Evolutionary conservation across 2,888 invertebrate species (phyloP), one percentile per base, ranked within the genome.

Genomic region (Parnassius apollo): DNA sequence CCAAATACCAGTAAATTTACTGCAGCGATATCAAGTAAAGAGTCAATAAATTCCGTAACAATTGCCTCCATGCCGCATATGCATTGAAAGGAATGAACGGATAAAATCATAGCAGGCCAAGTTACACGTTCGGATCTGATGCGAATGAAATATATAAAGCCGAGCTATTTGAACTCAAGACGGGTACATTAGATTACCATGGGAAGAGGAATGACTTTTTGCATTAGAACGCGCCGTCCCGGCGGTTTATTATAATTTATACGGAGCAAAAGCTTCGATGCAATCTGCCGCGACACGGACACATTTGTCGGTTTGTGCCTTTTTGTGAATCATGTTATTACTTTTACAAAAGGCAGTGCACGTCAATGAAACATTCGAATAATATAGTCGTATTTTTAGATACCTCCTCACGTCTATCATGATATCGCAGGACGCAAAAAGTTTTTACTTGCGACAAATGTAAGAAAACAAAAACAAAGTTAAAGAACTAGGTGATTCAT

Each of bases 221-320:
- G 73, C 67, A 55, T 63, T 57, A 61, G 62, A 63, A 65, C 68
- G 70, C 69, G 69, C 68, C 65, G 68, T 68, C 58, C 61, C 65
- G 65, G 66, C 55, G 59, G 65, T 65, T 61, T 54, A 62, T 64
- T 71, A 71, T 71, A 69, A 67, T 66, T 68, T 65, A 70, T 71
- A 68, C 63, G 59, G 65, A 68, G 68, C 71, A 69, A 71, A 70
- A 68, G 66, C 58, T 68, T 56, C 62, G 68, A 74, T 65, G 71
- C 68, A 74, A 75, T 76, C 70, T 71, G 68, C 71, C 71, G 75
- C 56, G 50, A 10, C 51, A 51, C 51, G 61, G 76, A 74, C 71
- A 76, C 76, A 76, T 78, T 76, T 75, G 72, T 73, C 73, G 65
- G 59, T 71, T 68, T 67, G 57, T 61, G 63, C 35, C 57, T 62